Evolutionary conservation across 2,113 vertebrate species (phyloP), one percentile per base, ranked within the genome.

Genomic region (Junco hyemalis): DNA sequence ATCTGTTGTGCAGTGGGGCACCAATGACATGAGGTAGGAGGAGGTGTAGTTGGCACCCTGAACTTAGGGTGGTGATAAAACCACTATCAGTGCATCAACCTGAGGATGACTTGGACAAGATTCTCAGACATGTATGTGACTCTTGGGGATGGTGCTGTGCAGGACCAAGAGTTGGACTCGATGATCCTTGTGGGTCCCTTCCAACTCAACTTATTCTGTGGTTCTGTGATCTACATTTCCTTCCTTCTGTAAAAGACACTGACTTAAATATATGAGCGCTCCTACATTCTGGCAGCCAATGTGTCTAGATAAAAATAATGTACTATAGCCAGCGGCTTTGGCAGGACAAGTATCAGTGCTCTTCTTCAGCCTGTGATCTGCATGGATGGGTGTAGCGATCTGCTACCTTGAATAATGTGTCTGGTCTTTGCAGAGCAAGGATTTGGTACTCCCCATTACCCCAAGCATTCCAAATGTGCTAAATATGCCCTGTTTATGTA

Each of bases 401-500:
- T 66, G 29, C 48, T 59, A 0, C 33, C 23, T 50, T 64, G 53
- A 50, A 20, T 33, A 44, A 47, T 42, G 29, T 38, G 21, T 12
- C 11, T 45, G 9, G 9, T 61, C 16, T 65, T 83, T 57, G n/a
- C n/a, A 36, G 31, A 47, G 36, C 18, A 12, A 29, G 9, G 48
- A 26, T 80, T 72, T 86, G 45, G 21, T 25, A 14, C 9, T 77
- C 22, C 5, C 11, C 9, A 2, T 47, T 53, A 57, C 11, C 13
- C 14, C 38, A 2, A 0, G 8, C 14, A 10, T 54, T 74, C 5
- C 10, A 19, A 50, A 14, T 2, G 1, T 38, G 25, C 29, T 71
- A 36, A 48, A 36, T 36, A 24, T 16, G 8, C 24, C 5, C 28
- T n/a, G 3, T 63, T 92, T 59, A 54, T 48, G 5, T 8, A 29